Conservation (phyloP, 2,113 vertebrate species). For the Malurus cyaneus region DNA sequence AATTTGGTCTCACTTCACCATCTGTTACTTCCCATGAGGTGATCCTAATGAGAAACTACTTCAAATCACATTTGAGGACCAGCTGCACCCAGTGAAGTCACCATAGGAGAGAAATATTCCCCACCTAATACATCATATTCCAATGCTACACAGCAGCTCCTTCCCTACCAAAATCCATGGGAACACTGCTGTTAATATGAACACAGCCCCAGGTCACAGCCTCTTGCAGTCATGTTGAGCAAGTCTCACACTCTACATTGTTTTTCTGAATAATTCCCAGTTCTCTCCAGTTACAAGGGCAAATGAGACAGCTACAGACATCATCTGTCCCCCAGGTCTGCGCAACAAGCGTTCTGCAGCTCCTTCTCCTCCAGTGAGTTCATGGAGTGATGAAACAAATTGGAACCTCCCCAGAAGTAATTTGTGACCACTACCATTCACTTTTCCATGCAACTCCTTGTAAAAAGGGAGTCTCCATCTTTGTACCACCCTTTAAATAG, state of each 20-base stretch:
- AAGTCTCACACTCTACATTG: background rate
- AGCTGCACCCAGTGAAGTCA: slow-evolving; percentile 40
- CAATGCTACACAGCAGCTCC: background rate
- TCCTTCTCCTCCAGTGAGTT: background rate
- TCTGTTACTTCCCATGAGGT: slow-evolving; percentile 45
- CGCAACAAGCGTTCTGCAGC: background rate
- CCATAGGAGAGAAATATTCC: background rate
- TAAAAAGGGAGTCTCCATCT: background rate
- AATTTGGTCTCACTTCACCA: slow-evolving; percentile 26
- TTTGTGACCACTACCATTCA: background rate
- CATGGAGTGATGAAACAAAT: background rate
- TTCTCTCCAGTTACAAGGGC: background rate
- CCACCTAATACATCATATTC: background rate
- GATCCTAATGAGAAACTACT: slow-evolving; percentile 35
- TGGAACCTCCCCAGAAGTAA: background rate
- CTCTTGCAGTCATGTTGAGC: background rate
- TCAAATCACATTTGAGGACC: slow-evolving; percentile 27
- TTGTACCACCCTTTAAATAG: background rate
- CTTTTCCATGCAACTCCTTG: background rate
- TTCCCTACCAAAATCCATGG: background rate
- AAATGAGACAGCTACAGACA: background rate
- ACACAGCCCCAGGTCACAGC: background rate
- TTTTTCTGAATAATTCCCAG: background rate
- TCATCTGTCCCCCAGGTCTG: background rate
- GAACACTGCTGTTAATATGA: background rate